Conservation (phyloP, 2,113 vertebrate genomes). For the Cranoglanis bouderius region DNA sequence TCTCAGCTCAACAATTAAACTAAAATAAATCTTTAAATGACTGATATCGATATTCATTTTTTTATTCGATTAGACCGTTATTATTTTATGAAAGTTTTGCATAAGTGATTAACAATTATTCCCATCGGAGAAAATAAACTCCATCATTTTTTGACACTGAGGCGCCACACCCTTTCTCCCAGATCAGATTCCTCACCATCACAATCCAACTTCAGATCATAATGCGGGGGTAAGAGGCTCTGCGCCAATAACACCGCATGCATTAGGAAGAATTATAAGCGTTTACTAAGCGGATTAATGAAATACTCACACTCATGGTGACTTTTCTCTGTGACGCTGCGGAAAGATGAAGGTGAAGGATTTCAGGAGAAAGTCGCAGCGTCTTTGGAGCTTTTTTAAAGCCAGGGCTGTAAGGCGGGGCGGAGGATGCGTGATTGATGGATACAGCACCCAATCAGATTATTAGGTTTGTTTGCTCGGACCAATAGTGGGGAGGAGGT, state of each 20-base stretch:
- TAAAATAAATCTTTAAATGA: background rate
- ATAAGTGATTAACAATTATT: background rate
- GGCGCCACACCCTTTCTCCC: background rate
- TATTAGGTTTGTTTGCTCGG: background rate
- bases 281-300: background rate
- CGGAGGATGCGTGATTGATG: background rate
- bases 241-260: background rate
- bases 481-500: background rate
- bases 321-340: background rate
- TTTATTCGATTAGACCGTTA: background rate
- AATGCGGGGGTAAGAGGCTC: background rate
- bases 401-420: background rate
- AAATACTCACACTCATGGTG: slow-evolving; percentile 39
- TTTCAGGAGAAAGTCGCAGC: background rate
- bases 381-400: slow-evolving; percentile 11
- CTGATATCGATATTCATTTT: background rate
- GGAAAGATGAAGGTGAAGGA: background rate
- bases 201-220: background rate
- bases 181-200: background rate
- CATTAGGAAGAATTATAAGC: background rate
- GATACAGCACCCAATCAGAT: slow-evolving; percentile 16
- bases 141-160: background rate
- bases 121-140: background rate
- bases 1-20: background rate
- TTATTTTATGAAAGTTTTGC: background rate